Conservation (phyloP, 2,888 invertebrate species). For the Drosophila meridionalis region DNA sequence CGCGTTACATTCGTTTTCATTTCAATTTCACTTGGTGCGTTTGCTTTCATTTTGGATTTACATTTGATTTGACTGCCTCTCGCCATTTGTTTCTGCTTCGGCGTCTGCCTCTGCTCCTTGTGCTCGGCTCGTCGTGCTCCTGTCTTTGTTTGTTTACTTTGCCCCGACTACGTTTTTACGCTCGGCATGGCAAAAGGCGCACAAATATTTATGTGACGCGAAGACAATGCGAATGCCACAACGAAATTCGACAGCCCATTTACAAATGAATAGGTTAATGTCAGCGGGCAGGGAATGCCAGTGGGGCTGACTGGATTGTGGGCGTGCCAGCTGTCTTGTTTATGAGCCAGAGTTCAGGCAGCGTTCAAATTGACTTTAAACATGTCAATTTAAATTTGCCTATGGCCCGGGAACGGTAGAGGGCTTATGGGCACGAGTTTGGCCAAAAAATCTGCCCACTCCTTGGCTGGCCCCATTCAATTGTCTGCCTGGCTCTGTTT, state of each 20-base stretch:
- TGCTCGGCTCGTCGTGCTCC: not conserved
- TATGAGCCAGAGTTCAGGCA: slow-evolving; percentile 64
- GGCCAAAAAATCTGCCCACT: not conserved
- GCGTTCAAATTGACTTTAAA: slow-evolving; percentile 74
- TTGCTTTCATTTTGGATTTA: slow-evolving; percentile 80
- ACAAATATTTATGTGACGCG: slow-evolving; percentile 79
- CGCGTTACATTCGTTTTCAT: slow-evolving; percentile 65
- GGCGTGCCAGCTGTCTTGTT: slow-evolving; percentile 53
- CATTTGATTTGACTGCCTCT: slow-evolving; percentile 76
- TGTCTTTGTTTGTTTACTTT: slow-evolving; percentile 45
- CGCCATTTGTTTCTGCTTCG: slow-evolving; percentile 26
- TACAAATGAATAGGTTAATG: slow-evolving; percentile 80
- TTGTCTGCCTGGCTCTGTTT: slow-evolving; percentile 34
- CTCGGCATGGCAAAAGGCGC: slow-evolving; percentile 71
- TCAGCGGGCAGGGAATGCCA: slow-evolving; percentile 28
- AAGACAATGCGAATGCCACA: slow-evolving; percentile 55
- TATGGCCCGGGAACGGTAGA: not conserved
- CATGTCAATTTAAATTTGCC: slow-evolving; percentile 72
- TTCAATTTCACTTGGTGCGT: slow-evolving; percentile 71
- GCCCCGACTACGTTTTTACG: slow-evolving; percentile 69
- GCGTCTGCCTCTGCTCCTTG: not conserved
- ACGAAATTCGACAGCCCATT: slow-evolving; percentile 76
- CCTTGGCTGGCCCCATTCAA: slow-evolving; percentile 14
- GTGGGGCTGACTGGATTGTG: not conserved
- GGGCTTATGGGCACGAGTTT: not conserved